Base-by-base conservation (phyloP, 2,113 vertebrate species). In the Tinamus guttatus region DNA sequence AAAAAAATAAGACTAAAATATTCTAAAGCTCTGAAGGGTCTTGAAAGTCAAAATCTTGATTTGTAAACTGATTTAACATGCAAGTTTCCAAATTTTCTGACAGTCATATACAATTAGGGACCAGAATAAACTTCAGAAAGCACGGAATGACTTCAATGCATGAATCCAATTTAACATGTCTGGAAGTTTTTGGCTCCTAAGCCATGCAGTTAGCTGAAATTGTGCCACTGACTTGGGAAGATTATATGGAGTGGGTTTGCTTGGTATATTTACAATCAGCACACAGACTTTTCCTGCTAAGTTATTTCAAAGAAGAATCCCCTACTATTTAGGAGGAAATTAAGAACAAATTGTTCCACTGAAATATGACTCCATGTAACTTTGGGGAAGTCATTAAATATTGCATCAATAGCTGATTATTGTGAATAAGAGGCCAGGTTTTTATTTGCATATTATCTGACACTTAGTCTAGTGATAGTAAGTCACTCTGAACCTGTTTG, bases 331-430 rank as follows among this genome's bases (percentile, higher is more conserved):
- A 32, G 93, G 85, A 95, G 87, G 94, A 95, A 95, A 81, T 81
- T 67, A 68, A 69, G 91, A 74, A 94, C 85, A 93, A 75, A 93
- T 76, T 1, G 10, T 90, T 71, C 54, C 47, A 5, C 13, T 83
- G 91, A 90, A 86, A 70, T 93, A 94, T 86, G 86, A 1, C 90
- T 96, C 93, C 94, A 86, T 91, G 12, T 68, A 3, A 18, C 67
- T 93, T 89, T 59, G 89, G 94, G 86, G 91, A 92, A 7, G 52
- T 56, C 56, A 91, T 91, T 15, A 90, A 87, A 85, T 69, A 45
- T 87, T 38, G 18, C 41, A 87, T 89, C 76, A 22, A 4, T 5
- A 51, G 92, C 93, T 81, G 62, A n/a, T 78, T 22, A 24, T 28
- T 89, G 68, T 84, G 88, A 87, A 58, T 47, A 40, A 70, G 70